Percentiles rank a stretch among this genome's conserved stretches.
phyloP scores from a whole-genome alignment of 2,888 invertebrate genomes.

The Leucophenga maculata region DNA sequence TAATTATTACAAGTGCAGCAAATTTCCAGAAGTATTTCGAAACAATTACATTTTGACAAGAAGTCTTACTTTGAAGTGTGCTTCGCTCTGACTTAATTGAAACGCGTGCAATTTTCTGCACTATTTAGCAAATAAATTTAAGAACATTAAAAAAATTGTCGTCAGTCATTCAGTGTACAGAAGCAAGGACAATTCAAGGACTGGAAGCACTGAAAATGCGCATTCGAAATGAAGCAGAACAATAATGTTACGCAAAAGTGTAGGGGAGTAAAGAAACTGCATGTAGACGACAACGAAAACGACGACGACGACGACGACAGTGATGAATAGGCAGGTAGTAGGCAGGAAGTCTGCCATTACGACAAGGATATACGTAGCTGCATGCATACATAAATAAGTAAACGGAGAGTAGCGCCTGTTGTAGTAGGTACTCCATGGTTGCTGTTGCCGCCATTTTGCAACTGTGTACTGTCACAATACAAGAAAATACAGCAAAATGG shows the following conservation, averaged over 20 bases:
- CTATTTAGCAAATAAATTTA: conserved; percentile 14
- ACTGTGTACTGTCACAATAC: no score
- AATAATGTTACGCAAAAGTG: neutral
- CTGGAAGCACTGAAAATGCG: conserved; percentile 1
- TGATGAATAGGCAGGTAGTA: conserved; percentile 4
- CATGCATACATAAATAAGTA: no score
- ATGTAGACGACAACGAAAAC: neutral
- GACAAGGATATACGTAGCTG: no score
- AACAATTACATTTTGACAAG: no score
- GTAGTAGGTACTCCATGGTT: no score
- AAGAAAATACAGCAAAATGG: no score
- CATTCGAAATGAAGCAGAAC: neutral
- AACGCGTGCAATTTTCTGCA: conserved; percentile 12
- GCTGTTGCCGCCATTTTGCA: no score
- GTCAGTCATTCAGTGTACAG: neutral
- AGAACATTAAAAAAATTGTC: conserved; percentile 3
- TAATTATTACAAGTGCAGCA: neutral
- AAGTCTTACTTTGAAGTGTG: neutral
- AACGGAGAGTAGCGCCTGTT: no score
- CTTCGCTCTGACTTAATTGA: neutral
- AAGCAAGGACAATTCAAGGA: conserved; percentile 14
- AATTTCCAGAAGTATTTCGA: neutral
- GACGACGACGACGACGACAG: no score
- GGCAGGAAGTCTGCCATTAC: conserved; percentile 6
- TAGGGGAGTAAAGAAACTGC: neutral